Evolutionary conservation across 2,888 invertebrate genomes (phyloP).

Genomic region (Eristalis arbustorum): DNA sequence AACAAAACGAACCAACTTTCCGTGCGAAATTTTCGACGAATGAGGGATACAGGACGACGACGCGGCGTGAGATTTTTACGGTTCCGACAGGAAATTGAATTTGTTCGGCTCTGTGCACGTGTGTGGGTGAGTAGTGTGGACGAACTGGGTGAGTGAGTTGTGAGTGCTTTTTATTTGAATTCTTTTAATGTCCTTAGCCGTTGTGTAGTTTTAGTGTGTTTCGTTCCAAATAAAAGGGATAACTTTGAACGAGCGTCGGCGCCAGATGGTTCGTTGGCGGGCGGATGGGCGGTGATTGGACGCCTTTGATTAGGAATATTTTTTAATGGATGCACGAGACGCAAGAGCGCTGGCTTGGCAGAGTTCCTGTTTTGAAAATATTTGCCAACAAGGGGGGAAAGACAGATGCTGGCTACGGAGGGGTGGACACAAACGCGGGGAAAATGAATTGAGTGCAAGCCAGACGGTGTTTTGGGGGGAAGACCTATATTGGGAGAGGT

Average conservation of each 20-base stretch:
- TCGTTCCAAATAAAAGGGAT: not conserved
- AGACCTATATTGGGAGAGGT: too few relatives aligned
- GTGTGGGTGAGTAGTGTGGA: not conserved
- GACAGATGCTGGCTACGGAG: not conserved
- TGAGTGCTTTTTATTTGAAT: conserved; percentile 15
- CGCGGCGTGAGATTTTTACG: conserved; percentile 38
- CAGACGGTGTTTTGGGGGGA: too few relatives aligned
- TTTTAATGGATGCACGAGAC: not conserved
- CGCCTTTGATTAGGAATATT: not conserved
- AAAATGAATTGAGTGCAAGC: too few relatives aligned
- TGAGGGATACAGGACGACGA: not conserved
- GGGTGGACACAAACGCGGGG: too few relatives aligned
- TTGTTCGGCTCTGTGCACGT: not conserved
- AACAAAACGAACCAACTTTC: not conserved
- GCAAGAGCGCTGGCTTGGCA: not conserved
- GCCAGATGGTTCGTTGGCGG: not conserved
- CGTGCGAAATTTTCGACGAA: conserved; percentile 13
- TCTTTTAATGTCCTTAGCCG: conserved; percentile 17
- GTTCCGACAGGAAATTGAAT: conserved; percentile 49
- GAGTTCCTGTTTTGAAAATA: not conserved
- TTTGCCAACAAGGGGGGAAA: not conserved
- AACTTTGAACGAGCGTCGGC: not conserved
- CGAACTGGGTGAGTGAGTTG: not conserved
- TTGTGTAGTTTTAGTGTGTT: not conserved
- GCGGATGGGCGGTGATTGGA: not conserved